Percentiles rank a stretch among this genome's conserved stretches.
Evolutionary conservation across 2,113 vertebrate species (phyloP).

Genomic region (Perca schrenkii): DNA sequence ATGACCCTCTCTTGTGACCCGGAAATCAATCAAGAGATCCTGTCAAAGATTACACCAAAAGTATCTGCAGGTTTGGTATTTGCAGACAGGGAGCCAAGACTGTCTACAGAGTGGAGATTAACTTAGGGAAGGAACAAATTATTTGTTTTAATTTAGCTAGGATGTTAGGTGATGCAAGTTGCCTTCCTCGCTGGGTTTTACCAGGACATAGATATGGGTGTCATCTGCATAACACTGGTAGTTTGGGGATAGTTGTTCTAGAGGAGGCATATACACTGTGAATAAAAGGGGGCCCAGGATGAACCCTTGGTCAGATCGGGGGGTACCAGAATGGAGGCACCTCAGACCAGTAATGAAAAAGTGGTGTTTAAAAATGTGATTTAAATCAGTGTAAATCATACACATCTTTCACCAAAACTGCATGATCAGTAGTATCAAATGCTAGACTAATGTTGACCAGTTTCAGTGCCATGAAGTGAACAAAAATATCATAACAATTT

Average conservation of each 20-base stretch:
- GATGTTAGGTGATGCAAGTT: background rate
- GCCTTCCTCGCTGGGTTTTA: background rate
- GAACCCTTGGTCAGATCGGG: background rate
- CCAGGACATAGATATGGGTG: background rate
- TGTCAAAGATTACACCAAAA: background rate
- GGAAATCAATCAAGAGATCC: background rate
- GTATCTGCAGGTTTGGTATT: background rate
- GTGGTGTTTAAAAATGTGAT: background rate
- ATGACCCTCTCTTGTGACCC: background rate
- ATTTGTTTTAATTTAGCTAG: background rate
- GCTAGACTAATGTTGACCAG: background rate
- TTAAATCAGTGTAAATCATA: background rate
- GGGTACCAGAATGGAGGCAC: too few relatives aligned
- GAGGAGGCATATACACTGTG: background rate
- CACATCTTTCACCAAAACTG: background rate
- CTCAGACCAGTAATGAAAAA: background rate
- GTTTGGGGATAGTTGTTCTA: background rate
- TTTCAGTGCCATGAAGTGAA: background rate
- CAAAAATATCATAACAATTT: background rate
- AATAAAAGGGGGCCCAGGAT: background rate
- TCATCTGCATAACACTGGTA: background rate
- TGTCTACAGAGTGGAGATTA: background rate
- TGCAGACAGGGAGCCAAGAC: background rate
- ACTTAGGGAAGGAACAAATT: background rate
- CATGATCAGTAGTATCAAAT: background rate